phyloP scores from a whole-genome alignment of 2,113 vertebrate genomes.

The Saccopteryx leptura region DNA sequence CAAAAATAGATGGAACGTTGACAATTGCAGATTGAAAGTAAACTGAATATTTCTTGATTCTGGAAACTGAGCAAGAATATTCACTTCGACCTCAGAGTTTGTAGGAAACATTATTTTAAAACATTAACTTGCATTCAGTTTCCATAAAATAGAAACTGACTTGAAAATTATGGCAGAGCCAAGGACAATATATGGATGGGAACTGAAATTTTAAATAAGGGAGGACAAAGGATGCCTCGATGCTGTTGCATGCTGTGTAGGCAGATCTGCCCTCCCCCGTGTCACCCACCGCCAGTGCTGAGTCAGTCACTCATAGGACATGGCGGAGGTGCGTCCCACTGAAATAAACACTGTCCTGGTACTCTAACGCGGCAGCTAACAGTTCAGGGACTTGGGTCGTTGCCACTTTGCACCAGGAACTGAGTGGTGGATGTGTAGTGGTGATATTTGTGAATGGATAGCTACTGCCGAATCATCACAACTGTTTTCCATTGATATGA shows the following conservation, averaged over 20 bases:
- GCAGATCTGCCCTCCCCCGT: neutral
- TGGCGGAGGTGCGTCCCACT: neutral
- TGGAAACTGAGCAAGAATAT: neutral
- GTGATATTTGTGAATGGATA: slow-evolving; percentile 22
- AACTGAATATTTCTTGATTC: neutral
- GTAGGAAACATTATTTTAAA: slow-evolving; percentile 37
- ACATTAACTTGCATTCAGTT: slow-evolving; percentile 11
- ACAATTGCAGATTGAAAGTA: slow-evolving; percentile 44
- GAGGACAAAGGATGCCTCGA: neutral
- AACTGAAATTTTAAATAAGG: neutral
- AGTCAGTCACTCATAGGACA: neutral
- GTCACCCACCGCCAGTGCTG: accelerated
- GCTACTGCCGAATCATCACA: neutral
- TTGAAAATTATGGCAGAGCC: neutral
- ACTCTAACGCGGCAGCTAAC: neutral
- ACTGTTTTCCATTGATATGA: neutral
- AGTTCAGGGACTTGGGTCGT: neutral
- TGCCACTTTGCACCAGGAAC: neutral
- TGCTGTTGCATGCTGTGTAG: neutral
- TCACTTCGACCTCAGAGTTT: neutral
- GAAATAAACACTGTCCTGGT: neutral
- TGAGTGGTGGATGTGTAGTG: neutral
- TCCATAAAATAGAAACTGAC: neutral
- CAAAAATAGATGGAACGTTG: neutral
- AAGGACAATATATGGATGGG: neutral